Evolutionary conservation across 2,113 vertebrate genomes (phyloP).

Genomic region (Chloropsis cyanopogon): DNA sequence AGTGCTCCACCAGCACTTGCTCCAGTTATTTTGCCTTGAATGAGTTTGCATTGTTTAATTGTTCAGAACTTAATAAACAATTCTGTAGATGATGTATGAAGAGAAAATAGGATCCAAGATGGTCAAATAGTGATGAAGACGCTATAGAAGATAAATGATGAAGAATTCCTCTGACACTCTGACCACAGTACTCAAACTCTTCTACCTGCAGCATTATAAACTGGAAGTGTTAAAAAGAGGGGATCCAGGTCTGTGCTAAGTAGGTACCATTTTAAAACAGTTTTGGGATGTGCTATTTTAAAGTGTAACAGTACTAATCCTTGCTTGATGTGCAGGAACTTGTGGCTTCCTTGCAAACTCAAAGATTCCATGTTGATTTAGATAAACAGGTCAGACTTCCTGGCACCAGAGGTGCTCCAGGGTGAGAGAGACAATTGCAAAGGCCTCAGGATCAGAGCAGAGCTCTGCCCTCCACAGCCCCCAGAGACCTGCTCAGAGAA

Average conservation of each 20-base stretch:
- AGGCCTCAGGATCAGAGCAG: neutral
- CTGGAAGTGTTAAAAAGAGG: neutral
- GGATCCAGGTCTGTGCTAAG: neutral
- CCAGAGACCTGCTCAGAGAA: neutral
- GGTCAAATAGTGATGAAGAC: neutral
- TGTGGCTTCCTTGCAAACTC: neutral
- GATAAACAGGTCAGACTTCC: neutral
- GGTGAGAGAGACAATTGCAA: neutral
- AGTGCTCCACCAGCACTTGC: neutral
- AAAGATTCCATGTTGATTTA: neutral
- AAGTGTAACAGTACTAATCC: neutral
- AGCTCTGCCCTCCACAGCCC: neutral
- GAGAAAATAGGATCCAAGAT: neutral
- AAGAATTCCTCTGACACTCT: neutral
- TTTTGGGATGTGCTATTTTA: neutral
- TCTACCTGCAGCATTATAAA: neutral
- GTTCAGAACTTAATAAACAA: slow-evolving; percentile 7
- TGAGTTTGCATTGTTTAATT: neutral
- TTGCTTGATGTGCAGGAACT: neutral
- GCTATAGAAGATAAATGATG: neutral
- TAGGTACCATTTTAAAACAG: neutral
- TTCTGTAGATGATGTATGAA: neutral
- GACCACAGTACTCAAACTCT: neutral
- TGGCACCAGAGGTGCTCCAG: neutral
- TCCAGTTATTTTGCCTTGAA: neutral